These are phyloP conservation scores for Penaeus vannamei DNA, from an alignment of 1,140 invertebrate genomes.

Conservation along the genomic window DNA sequence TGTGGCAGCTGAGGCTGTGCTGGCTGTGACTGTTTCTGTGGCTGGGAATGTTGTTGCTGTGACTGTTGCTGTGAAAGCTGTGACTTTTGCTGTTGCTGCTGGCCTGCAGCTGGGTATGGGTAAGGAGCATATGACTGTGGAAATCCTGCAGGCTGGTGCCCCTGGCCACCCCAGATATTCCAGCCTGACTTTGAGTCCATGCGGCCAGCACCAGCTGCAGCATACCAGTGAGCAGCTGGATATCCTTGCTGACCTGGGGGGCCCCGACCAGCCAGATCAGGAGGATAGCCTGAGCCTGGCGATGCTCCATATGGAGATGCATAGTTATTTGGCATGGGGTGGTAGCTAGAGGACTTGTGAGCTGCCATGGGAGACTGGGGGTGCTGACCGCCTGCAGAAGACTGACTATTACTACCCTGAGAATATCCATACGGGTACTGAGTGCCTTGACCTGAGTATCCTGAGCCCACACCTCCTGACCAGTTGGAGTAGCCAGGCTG, in stretches of 20 bases:
- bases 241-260: conserved; percentile 51
- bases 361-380: conserved; percentile 54
- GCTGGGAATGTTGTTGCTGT: conserved; percentile 37
- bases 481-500: conserved; percentile 51
- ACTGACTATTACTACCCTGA: conserved; percentile 45
- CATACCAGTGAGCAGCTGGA: conserved; percentile 49
- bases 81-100: conserved; percentile 50
- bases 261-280: conserved; percentile 42
- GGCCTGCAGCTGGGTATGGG: conserved; percentile 41
- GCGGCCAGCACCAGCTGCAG: conserved; percentile 30
- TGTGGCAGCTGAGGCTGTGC: conserved; percentile 4
- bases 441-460: conserved; percentile 48
- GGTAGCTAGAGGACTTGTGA: conserved; percentile 56
- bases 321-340: conserved; percentile 59
- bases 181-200: conserved; percentile 56
- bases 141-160: conserved; percentile 43
- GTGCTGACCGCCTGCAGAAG: conserved; percentile 40
- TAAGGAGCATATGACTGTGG: conserved; percentile 51
- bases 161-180: conserved; percentile 52
- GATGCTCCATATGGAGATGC: conserved; percentile 36
- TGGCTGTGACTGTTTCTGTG: conserved; percentile 25
- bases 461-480: conserved; percentile 44
- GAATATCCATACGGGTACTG: conserved; percentile 59
- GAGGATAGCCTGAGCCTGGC: conserved; percentile 42
- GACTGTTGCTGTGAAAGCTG: conserved; percentile 48